A percentile compares a stretch with the other conserved stretches of the same genome.
These are phyloP conservation scores for Drosophila burlai DNA, from an alignment of 1,140 invertebrate species.

Conservation along the genomic window DNA sequence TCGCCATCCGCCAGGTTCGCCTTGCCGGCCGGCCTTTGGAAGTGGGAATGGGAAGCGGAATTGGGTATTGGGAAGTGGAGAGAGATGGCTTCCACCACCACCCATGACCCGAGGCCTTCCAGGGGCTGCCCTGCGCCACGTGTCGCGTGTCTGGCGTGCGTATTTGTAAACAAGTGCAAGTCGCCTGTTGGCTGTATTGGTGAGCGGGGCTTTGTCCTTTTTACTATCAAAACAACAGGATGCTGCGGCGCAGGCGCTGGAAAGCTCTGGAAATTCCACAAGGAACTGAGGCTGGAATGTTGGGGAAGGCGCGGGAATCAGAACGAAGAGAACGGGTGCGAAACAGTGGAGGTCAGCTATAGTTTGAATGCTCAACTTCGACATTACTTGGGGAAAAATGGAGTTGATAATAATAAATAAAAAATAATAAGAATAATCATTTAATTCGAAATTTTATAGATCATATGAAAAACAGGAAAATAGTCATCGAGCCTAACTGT, in stretches of 20 bases:
- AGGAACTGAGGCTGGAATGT: conserved; percentile 38
- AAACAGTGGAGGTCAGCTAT: conserved; percentile 1
- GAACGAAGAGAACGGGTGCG: neutral
- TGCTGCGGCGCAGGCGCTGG: conserved; percentile 52
- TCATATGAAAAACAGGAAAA: no score
- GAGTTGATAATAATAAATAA: no score
- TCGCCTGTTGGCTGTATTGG: conserved; percentile 32
- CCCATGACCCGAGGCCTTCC: conserved; percentile 28
- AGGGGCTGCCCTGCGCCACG: conserved; percentile 48
- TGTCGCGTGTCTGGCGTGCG: conserved; percentile 43
- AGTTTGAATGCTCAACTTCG: neutral
- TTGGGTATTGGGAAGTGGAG: neutral
- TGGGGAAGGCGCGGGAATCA: conserved; percentile 18
- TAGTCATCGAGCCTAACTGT: no score
- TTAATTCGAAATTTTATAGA: no score
- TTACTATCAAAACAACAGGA: conserved; percentile 73
- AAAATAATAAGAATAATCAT: no score
- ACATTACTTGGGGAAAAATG: neutral
- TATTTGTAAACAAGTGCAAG: conserved; percentile 71
- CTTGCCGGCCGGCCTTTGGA: conserved; percentile 58
- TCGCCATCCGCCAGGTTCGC: conserved; percentile 16
- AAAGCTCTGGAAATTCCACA: conserved; percentile 47
- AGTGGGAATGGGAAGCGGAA: neutral
- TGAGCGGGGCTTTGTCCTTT: conserved; percentile 32
- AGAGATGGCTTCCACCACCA: conserved; percentile 9